Evolutionary conservation across 2,797 vertebrate species (phyloP).

Genomic region (Helarctos malayanus): DNA sequence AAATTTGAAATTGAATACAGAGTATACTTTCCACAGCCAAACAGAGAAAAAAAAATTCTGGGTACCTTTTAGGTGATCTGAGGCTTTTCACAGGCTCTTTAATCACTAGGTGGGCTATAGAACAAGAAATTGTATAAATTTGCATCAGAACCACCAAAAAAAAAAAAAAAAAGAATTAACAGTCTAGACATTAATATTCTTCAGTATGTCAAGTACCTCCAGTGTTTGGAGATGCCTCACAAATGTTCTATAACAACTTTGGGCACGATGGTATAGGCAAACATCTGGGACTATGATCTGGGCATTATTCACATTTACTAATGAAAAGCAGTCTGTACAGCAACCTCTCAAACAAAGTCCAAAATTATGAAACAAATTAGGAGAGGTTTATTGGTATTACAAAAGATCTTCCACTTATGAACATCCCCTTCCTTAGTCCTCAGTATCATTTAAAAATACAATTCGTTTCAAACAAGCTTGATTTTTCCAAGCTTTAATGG

Average conservation of each 20-base stretch:
- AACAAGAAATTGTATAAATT: neutral
- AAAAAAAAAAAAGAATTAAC: neutral
- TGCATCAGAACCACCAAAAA: neutral
- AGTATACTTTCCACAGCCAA: neutral
- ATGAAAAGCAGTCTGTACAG: neutral
- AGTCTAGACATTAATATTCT: neutral
- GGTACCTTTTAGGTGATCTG: neutral
- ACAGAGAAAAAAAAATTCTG: neutral
- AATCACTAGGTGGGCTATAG: neutral
- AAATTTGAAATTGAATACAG: conserved; percentile 29
- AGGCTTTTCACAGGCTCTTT: conserved; percentile 21
- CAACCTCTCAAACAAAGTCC: neutral
- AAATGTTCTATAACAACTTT: neutral
- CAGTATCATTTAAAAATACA: neutral
- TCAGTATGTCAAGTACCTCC: neutral
- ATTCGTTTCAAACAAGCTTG: neutral
- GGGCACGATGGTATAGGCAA: neutral
- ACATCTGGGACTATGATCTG: neutral
- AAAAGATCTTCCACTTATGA: conserved; percentile 23
- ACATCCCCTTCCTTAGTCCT: neutral
- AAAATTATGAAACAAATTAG: neutral
- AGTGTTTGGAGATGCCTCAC: neutral
- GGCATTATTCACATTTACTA: neutral
- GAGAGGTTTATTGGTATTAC: neutral
- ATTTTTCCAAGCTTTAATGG: neutral